Conservation (phyloP, 92 coral and sea anemone species). For the Anthopleura xanthogrammica region DNA sequence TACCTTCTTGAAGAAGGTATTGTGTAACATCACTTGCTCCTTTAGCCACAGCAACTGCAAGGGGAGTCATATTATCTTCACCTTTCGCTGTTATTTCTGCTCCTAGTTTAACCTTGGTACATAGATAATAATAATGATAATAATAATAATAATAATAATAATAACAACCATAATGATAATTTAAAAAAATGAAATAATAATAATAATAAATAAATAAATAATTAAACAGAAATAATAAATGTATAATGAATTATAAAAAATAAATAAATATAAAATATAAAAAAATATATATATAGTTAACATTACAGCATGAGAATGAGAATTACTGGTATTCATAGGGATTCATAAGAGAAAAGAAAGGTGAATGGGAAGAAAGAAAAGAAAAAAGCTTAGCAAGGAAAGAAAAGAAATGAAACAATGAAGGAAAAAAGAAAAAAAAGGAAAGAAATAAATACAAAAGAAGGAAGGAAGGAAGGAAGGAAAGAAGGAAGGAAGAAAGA, state of each 20-base stretch:
- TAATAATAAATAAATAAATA: not conserved
- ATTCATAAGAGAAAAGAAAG: not conserved
- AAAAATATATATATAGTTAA: not conserved
- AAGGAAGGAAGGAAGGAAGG: not conserved
- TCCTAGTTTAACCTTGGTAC: constrained; percentile 39
- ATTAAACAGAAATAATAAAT: too few relatives aligned
- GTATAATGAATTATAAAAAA: too few relatives aligned
- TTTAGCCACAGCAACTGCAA: constrained; percentile 73
- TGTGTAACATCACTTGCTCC: constrained; percentile 77
- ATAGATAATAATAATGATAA: too few relatives aligned
- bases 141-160: too few relatives aligned
- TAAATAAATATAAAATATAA: not conserved
- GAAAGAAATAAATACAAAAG: not conserved
- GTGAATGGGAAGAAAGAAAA: not conserved
- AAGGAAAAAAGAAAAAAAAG: not conserved
- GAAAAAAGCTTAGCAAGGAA: not conserved
- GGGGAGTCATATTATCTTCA: constrained; percentile 78
- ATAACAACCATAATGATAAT: not conserved
- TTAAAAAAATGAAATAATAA: not conserved
- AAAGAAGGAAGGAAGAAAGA: too few relatives aligned
- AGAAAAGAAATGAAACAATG: not conserved
- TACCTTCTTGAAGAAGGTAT: constrained; percentile 61
- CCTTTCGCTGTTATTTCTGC: constrained; percentile 60
- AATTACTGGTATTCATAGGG: not conserved
- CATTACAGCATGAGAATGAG: not conserved